Evolutionary conservation across 35 echinoderm and acorn worm species (phyloP), one percentile per base, ranked within the genome.

Genomic region (Hemicentrotus pulcherrimus): DNA sequence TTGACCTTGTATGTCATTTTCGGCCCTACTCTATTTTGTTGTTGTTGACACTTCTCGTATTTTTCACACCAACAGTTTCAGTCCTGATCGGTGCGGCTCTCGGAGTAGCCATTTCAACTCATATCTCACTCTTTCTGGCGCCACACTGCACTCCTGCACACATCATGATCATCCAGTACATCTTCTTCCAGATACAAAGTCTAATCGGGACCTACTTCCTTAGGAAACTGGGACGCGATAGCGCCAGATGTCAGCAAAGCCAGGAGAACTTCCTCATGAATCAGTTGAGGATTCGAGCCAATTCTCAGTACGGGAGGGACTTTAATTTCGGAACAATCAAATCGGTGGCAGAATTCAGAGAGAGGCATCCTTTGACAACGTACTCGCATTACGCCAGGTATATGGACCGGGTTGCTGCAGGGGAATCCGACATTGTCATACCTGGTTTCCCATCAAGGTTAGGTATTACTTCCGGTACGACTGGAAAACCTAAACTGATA

Each of bases 151-250:
- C 91, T 14, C 91, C 91, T 0, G 91, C 91, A 4, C 91, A 93
- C 91, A 58, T 93, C 46, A 47, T 93, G 46, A 47, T 93, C 46
- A 93, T 93, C 91, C 91, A 93, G 91, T 93, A 93, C 91, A 93
- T 93, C 47, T 93, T 93, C 48, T 93, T 46, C 48, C 91, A 93
- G 16, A 58, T 93, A 30, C 10, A 93, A 15, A 93, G 24, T 47
- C 46, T 58, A 5, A 93, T 93, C 16, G 91, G 91, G n/a, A 14
- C 48, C 45, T 93, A 50, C 48, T 93, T 19, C 48, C 91, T 47
- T 14, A 93, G 46, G 91, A 93, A 58, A 31, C 13, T 93, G 46
- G 91, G 48, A 28, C 16, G 46, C 13, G 91, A 93, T 14, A 93
- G 91, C 46, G 46, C n/a, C 11, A 58, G 28, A 24, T 93, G 91